A percentile compares a stretch with the other conserved stretches of the same genome.
Conservation (phyloP, 2,797 vertebrate genomes). For the Falco peregrinus region DNA sequence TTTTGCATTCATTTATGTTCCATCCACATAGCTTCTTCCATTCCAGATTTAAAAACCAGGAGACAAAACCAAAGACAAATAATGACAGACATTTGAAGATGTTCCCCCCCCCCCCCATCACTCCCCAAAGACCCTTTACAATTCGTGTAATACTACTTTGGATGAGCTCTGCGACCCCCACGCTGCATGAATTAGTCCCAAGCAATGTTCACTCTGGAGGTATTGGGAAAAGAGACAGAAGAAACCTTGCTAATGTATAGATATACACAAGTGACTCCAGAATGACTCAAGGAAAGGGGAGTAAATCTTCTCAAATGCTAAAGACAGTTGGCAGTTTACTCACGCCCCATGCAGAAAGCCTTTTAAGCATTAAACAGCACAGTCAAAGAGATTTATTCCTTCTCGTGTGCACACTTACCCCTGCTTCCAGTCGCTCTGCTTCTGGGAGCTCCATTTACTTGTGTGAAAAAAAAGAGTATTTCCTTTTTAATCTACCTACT, state of each 20-base stretch:
- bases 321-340: slow-evolving; percentile 6
- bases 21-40: background rate
- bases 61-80: no score
- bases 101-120: rapidly evolving
- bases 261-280: background rate
- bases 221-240: background rate
- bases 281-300: background rate
- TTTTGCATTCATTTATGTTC: background rate
- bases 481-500: background rate
- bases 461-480: background rate
- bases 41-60: background rate
- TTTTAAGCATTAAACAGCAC: background rate
- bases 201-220: background rate
- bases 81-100: background rate
- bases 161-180: background rate
- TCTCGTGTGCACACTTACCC: rapidly evolving
- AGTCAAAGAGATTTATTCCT: background rate
- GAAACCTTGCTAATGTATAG: background rate
- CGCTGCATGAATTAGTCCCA: background rate
- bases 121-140: background rate
- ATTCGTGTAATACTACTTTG: rapidly evolving
- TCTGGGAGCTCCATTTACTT: background rate
- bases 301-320: background rate
- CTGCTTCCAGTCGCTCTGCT: background rate
- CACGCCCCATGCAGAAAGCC: background rate